These are phyloP conservation scores for Erythrocercus mccallii DNA, from an alignment of 2,113 vertebrate species.

Conservation along the genomic window DNA sequence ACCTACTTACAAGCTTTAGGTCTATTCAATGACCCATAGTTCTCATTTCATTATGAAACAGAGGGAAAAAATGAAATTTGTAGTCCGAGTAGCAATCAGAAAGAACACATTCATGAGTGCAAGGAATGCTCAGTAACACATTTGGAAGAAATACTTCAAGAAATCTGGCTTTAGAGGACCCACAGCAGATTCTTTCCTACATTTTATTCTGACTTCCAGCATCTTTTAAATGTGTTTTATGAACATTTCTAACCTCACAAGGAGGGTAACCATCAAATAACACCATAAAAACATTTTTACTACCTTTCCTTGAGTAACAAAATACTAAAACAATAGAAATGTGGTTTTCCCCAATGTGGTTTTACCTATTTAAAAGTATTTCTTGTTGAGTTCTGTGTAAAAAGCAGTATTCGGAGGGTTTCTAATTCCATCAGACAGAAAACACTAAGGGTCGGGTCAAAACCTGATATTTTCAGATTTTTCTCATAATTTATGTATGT, in stretches of 20 bases:
- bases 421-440: neutral
- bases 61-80: neutral
- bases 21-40: neutral
- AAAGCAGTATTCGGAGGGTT: neutral
- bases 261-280: neutral
- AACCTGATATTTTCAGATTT: neutral
- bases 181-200: neutral
- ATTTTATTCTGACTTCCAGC: neutral
- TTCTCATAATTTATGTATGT: neutral
- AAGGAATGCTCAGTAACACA: neutral
- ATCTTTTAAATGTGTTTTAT: neutral
- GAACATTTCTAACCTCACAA: neutral
- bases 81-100: neutral
- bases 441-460: neutral
- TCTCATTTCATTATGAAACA: neutral
- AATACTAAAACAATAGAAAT: neutral
- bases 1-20: neutral
- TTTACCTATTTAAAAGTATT: neutral
- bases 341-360: accelerated
- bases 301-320: neutral
- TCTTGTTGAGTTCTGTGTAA: neutral
- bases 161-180: neutral
- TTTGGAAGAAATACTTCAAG: neutral
- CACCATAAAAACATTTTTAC: neutral
- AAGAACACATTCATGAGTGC: neutral